Conservation (phyloP, 2,113 vertebrate genomes). For the Redunca redunca region DNA sequence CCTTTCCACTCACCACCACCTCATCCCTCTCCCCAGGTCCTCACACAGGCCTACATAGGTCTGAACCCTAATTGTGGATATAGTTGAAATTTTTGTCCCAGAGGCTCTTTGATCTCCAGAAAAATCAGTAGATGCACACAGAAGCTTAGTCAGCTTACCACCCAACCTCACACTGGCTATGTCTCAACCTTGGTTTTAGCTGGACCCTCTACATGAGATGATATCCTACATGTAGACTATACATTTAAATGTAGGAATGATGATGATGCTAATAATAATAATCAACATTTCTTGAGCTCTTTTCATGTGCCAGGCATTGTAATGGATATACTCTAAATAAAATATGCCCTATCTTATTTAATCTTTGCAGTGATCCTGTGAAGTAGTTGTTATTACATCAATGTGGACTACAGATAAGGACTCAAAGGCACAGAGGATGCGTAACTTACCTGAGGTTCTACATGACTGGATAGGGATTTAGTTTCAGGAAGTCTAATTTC, state of each 20-base stretch:
- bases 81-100: background rate
- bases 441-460: background rate
- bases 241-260: background rate
- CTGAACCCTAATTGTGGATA: background rate
- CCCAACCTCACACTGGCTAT: background rate
- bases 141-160: background rate
- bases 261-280: background rate
- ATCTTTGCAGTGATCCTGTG: background rate
- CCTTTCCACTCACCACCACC: background rate
- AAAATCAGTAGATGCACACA: background rate
- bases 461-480: background rate
- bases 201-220: background rate
- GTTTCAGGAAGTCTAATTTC: background rate
- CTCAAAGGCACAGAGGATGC: background rate
- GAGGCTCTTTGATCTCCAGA: background rate
- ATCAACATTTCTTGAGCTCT: background rate
- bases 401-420: background rate
- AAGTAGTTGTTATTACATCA: background rate
- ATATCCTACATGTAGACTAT: background rate
- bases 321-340: background rate
- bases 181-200: background rate
- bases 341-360: background rate
- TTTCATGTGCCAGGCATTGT: background rate
- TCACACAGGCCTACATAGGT: background rate
- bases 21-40: background rate